Conservation (phyloP, 2,113 vertebrate species). For the Ptilonorhynchus violaceus region DNA sequence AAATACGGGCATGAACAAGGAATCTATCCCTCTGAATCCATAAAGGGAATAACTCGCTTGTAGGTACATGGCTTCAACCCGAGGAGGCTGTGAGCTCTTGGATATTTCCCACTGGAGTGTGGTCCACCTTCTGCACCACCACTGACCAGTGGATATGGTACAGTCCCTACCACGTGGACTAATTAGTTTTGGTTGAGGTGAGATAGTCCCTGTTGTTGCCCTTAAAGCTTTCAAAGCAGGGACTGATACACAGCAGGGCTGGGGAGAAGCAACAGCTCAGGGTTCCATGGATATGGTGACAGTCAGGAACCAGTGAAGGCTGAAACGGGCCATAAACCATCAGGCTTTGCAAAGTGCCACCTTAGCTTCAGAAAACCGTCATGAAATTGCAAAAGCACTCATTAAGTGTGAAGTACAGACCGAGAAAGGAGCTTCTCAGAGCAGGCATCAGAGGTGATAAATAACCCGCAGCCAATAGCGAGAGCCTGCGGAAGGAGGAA, state of each 20-base stretch:
- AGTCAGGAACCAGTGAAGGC: neutral
- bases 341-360: neutral
- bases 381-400: slow-evolving; percentile 33
- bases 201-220: neutral
- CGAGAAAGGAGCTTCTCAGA: neutral
- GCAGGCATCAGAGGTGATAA: neutral
- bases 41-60: fast-evolving
- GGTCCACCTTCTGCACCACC: neutral
- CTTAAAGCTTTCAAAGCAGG: neutral
- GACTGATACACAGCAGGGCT: neutral
- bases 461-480: neutral
- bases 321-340: neutral
- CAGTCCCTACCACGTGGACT: fast-evolving
- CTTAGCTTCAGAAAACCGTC: slow-evolving; percentile 35
- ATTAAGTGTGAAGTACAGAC: slow-evolving; percentile 42
- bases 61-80: neutral
- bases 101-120: neutral
- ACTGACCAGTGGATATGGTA: neutral
- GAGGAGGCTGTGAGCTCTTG: neutral
- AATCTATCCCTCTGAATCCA: neutral
- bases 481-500: neutral
- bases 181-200: neutral
- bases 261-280: neutral
- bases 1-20: neutral
- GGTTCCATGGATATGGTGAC: neutral